Conservation (phyloP, 2,888 invertebrate genomes). For the Sinhomidia bicolor region DNA sequence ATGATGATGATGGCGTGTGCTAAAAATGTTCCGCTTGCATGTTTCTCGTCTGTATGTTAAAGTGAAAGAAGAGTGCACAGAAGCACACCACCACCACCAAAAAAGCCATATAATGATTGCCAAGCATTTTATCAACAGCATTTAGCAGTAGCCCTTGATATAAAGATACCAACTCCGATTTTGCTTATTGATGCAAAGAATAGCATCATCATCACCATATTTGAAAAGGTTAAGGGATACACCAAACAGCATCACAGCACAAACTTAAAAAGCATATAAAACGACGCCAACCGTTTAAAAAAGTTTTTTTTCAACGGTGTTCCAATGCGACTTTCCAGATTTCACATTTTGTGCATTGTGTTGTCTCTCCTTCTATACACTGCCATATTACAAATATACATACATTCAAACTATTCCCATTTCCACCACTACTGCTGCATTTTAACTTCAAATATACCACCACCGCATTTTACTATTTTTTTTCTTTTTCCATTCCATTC, state of each 20-base stretch:
- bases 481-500: slow-evolving; percentile 66
- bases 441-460: not conserved
- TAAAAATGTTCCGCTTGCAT: slow-evolving; percentile 44
- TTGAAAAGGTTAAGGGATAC: slow-evolving; percentile 29
- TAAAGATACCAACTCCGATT: too few species aligned
- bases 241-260: not conserved
- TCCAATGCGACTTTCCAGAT: not conserved
- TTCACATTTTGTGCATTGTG: too few species aligned
- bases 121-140: slow-evolving; percentile 11
- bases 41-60: not conserved
- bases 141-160: not conserved
- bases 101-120: too few species aligned
- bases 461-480: slow-evolving; percentile 40
- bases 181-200: slow-evolving; percentile 57
- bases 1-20: slow-evolving; percentile 13
- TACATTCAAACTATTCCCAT: too few species aligned
- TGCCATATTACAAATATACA: too few species aligned
- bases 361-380: too few species aligned
- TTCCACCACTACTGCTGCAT: too few species aligned
- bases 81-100: too few species aligned
- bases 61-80: not conserved
- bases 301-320: slow-evolving; percentile 19
- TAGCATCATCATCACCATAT: too few species aligned
- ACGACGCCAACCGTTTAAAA: slow-evolving; percentile 27
- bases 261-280: not conserved